A percentile compares a stretch with the other conserved stretches of the same genome.
Evolutionary conservation across 2,888 invertebrate genomes (phyloP).

Genomic region (Myopa tessellatipennis): DNA sequence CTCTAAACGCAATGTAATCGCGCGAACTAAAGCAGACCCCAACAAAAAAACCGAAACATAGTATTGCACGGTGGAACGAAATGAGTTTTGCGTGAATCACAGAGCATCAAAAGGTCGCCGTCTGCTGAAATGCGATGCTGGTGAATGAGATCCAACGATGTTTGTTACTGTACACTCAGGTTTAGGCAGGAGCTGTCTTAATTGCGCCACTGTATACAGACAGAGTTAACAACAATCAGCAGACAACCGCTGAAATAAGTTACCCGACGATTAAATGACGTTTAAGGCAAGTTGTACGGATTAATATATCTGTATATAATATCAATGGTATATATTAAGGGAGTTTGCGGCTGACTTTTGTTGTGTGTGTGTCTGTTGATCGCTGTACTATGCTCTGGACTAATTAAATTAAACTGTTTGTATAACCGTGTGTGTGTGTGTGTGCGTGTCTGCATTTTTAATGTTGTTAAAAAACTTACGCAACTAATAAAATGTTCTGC

Average conservation of each 20-base stretch:
- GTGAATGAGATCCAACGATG: too few relatives aligned
- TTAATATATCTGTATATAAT: too few relatives aligned
- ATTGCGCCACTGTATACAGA: too few relatives aligned
- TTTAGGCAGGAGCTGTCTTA: too few relatives aligned
- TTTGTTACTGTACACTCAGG: too few relatives aligned
- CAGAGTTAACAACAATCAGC: too few relatives aligned
- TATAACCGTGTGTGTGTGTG: not conserved
- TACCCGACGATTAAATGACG: not conserved
- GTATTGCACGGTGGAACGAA: not conserved
- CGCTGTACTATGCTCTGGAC: not conserved
- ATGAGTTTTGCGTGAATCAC: too few relatives aligned
- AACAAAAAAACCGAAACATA: not conserved
- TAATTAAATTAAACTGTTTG: too few relatives aligned
- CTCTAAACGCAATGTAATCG: constrained; percentile 1
- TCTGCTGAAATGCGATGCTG: too few relatives aligned
- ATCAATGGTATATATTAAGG: not conserved
- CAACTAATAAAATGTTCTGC: constrained; percentile 12
- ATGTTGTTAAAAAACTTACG: constrained; percentile 4
- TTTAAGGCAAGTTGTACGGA: constrained; percentile 3
- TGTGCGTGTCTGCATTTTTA: not conserved
- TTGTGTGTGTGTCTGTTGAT: too few relatives aligned
- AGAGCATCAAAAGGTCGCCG: too few relatives aligned
- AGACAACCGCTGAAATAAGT: not conserved
- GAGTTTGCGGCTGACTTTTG: not conserved
- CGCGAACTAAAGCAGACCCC: not conserved